These are phyloP conservation scores for Pampusana beccarii DNA, from an alignment of 2,113 vertebrate genomes.

Conservation along the genomic window DNA sequence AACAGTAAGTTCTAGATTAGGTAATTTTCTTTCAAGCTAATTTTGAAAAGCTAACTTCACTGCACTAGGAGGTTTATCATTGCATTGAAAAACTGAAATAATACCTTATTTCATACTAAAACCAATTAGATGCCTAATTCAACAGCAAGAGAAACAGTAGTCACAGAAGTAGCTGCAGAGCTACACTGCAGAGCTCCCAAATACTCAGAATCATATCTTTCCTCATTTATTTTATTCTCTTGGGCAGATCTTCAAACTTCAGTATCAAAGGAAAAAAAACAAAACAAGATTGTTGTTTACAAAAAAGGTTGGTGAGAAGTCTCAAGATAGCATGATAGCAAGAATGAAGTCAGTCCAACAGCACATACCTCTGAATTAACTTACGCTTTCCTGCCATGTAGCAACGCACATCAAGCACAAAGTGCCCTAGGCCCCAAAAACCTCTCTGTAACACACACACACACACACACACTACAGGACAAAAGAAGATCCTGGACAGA, in stretches of 20 bases:
- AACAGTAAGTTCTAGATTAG: background rate
- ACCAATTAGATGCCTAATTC: background rate
- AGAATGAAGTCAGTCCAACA: background rate
- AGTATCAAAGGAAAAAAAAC: background rate
- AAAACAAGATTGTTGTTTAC: background rate
- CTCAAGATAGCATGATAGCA: background rate
- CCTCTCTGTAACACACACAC: background rate
- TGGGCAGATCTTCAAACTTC: background rate
- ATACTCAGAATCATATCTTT: accelerated
- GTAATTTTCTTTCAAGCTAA: background rate
- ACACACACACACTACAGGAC: background rate
- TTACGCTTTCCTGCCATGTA: background rate
- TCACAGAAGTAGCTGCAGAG: no score
- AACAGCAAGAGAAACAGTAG: background rate
- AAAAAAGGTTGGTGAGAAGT: background rate
- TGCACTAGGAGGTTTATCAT: background rate
- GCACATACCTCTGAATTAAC: background rate
- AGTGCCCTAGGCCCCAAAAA: background rate
- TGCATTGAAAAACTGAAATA: background rate
- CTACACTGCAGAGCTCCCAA: background rate
- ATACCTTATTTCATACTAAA: background rate
- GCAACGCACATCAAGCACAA: background rate
- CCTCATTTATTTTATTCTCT: background rate
- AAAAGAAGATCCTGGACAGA: background rate
- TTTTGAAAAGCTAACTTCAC: background rate